Percentiles rank a stretch among this genome's conserved stretches.
phyloP scores from a whole-genome alignment of 2,113 vertebrate genomes.

The Megaceryle torquata region DNA sequence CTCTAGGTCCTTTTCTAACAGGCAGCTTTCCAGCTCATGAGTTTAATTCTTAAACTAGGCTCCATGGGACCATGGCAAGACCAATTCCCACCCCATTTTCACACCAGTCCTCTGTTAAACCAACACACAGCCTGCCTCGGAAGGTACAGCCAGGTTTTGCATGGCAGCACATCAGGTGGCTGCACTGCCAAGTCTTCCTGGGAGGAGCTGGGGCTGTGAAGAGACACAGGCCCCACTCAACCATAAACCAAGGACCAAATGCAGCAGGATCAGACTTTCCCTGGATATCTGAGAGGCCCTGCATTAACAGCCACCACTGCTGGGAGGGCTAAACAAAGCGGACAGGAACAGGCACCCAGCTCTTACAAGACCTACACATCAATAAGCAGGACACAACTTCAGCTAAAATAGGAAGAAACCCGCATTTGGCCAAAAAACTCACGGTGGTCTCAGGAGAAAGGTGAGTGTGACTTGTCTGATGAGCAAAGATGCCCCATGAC shows the following conservation, averaged over 20 bases:
- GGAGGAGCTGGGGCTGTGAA: background rate
- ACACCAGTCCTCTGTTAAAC: background rate
- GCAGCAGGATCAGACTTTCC: background rate
- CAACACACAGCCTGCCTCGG: background rate
- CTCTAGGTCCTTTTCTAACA: too few relatives aligned
- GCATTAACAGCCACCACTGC: background rate
- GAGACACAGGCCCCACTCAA: background rate
- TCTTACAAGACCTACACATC: background rate
- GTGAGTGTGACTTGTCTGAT: background rate
- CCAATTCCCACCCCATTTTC: background rate
- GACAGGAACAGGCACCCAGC: background rate
- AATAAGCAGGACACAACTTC: background rate
- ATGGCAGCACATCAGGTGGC: background rate
- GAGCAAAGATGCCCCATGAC: background rate
- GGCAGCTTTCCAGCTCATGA: too few relatives aligned
- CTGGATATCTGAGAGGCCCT: background rate
- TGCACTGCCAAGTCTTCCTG: accelerated
- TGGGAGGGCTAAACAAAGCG: background rate
- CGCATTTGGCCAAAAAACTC: background rate
- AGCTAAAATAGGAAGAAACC: background rate
- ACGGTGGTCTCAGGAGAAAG: background rate
- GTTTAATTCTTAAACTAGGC: background rate
- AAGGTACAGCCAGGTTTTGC: background rate
- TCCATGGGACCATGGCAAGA: background rate
- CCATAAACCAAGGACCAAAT: background rate